These are phyloP conservation scores for Papilio polyxenes DNA, from an alignment of 1,140 invertebrate genomes.

Conservation along the genomic window DNA sequence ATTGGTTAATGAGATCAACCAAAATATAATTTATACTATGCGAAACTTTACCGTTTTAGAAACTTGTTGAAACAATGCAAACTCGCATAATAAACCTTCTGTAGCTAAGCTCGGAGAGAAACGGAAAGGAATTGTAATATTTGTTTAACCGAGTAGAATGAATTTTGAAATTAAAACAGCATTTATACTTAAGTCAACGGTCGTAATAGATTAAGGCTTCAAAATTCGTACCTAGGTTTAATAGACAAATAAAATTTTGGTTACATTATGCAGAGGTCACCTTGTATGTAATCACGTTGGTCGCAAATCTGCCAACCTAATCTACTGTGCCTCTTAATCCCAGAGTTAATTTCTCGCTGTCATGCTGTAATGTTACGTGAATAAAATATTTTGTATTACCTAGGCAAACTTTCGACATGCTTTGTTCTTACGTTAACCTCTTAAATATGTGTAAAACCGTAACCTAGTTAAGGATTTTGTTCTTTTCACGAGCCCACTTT, in stretches of 20 bases:
- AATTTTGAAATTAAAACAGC: background rate
- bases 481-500: slow-evolving; percentile 26
- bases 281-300: slow-evolving; percentile 37
- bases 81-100: background rate
- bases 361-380: slow-evolving; percentile 33
- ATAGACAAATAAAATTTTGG: slow-evolving; percentile 9
- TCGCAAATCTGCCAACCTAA: slow-evolving; percentile 38
- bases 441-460: slow-evolving; percentile 32
- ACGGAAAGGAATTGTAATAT: background rate
- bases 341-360: slow-evolving; percentile 34
- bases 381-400: slow-evolving; percentile 36
- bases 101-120: background rate
- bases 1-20: background rate
- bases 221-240: background rate
- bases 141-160: background rate
- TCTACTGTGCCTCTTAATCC: slow-evolving; percentile 34
- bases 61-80: background rate
- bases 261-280: slow-evolving; percentile 28
- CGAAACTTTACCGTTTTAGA: background rate
- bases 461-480: slow-evolving; percentile 36
- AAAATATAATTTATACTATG: background rate
- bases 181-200: background rate
- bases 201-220: background rate
- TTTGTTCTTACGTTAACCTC: slow-evolving; percentile 36
- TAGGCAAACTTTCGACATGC: slow-evolving; percentile 35